Evolutionary conservation across 2,797 vertebrate genomes (phyloP).

Genomic region (Paramormyrops hopkinsi): DNA sequence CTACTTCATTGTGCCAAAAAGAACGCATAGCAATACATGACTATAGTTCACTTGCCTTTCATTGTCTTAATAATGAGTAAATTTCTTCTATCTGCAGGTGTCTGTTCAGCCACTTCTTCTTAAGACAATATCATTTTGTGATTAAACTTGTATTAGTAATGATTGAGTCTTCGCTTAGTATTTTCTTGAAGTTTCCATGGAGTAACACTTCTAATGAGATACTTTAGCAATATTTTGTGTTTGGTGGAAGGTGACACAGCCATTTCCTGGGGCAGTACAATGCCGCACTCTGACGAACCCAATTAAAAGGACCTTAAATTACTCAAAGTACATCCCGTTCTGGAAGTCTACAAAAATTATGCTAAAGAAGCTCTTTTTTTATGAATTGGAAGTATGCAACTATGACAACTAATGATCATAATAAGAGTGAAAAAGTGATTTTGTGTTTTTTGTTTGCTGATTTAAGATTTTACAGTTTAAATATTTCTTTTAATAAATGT

Average conservation of each 20-base stretch:
- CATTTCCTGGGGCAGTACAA: background rate
- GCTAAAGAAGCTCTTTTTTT: background rate
- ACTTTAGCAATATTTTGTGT: background rate
- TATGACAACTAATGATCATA: background rate
- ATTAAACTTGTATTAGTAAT: background rate
- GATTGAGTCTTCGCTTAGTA: background rate
- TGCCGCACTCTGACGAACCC: background rate
- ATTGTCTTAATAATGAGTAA: background rate
- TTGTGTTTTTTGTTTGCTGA: background rate
- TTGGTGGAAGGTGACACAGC: background rate
- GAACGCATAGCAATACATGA: background rate
- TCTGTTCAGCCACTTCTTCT: background rate
- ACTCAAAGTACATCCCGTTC: background rate
- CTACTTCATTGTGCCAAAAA: background rate
- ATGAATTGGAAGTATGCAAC: background rate
- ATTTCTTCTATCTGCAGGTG: background rate
- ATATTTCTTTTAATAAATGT: background rate
- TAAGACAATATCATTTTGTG: background rate
- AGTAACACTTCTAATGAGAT: background rate
- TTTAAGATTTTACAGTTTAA: background rate
- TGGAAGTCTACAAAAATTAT: slow-evolving; percentile 1
- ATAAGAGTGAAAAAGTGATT: background rate
- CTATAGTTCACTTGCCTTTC: background rate
- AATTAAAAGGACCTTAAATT: background rate
- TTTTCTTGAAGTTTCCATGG: background rate